Base-by-base conservation (phyloP, 1,140 invertebrate genomes). In the Heliconius hermathena region DNA sequence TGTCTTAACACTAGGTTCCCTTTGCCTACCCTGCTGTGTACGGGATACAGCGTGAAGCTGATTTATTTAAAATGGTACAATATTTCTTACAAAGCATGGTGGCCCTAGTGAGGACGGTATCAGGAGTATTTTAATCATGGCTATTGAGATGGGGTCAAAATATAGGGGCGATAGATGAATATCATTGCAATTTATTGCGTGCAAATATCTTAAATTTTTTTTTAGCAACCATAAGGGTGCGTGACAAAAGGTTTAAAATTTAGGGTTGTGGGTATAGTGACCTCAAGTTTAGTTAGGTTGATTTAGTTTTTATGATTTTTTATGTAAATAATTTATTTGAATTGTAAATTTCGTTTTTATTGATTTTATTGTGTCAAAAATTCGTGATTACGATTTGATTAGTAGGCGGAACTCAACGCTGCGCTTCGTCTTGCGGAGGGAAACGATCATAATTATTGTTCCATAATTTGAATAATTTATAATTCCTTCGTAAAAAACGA, bases 171-270 rank as follows among this genome's bases (percentile, higher is more conserved):
- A 82, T 81, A 84, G 84, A 82, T 86, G 80, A 85, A 86, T 82
- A 83, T 87, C 85, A 77, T 82, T 73, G 81, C 66, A 80, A 84
- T 87, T 85, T 85, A 87, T 85, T 82, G 81, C 79, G 81, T 86
- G 84, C 80, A 72, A 84, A 80, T 80, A 81, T 72, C n/a, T 74
- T 46, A 29, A 66, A 49, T 76, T 77, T 60, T 78, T 73, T 26
- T 73, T 38, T 16, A 11, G 11, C 41, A 46, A 46, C 9, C 52
- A 16, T 26, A 41, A 71, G 73, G 73, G 73, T 71, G 26, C 52
- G 73, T 36, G 71, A 75, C 74, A 70, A 70, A 75, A 52, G 60
- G 6, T 54, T 60, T 52, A 29, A 73, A 73, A 41, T 74, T 74
- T 54, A 22, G 33, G 73, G 22, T 33, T 46, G 20, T 73, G 26